Percentiles rank a stretch among this genome's conserved stretches.
Conservation (phyloP, 2,113 vertebrate species). For the Cyprinodon variegatus region DNA sequence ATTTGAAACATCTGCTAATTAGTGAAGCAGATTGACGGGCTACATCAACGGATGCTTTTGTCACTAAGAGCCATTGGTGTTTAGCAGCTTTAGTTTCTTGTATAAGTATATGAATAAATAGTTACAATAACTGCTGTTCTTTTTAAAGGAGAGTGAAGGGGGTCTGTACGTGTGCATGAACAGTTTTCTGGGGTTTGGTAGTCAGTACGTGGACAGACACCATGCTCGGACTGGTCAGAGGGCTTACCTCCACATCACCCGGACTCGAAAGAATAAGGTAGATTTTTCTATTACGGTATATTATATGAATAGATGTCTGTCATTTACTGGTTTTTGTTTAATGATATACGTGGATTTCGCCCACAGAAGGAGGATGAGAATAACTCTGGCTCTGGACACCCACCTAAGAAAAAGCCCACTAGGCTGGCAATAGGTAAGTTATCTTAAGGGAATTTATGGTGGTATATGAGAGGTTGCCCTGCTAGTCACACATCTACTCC, state of each 20-base stretch:
- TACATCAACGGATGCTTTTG: constrained; percentile 13
- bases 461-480: background rate
- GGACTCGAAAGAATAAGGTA: constrained; percentile 88
- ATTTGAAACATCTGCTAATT: background rate
- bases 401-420: constrained; percentile 97
- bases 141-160: constrained; percentile 89
- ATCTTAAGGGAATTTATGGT: background rate
- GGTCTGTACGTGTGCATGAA: constrained; percentile 98
- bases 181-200: constrained; percentile 95
- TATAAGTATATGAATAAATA: background rate
- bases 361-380: constrained; percentile 87
- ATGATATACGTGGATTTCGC: background rate
- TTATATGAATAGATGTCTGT: background rate
- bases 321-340: background rate
- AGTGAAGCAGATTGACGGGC: constrained; percentile 4
- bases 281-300: background rate
- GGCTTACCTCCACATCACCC: constrained; percentile 92
- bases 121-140: background rate
- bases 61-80: background rate
- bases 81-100: background rate
- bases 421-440: constrained; percentile 93
- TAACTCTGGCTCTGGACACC: constrained; percentile 89
- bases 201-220: constrained; percentile 92
- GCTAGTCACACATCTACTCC: background rate
- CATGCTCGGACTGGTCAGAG: constrained; percentile 90